A percentile compares a stretch with the other conserved stretches of the same genome.
phyloP scores from a whole-genome alignment of 1,140 invertebrate species.

The Psilanteris sp. region DNA sequence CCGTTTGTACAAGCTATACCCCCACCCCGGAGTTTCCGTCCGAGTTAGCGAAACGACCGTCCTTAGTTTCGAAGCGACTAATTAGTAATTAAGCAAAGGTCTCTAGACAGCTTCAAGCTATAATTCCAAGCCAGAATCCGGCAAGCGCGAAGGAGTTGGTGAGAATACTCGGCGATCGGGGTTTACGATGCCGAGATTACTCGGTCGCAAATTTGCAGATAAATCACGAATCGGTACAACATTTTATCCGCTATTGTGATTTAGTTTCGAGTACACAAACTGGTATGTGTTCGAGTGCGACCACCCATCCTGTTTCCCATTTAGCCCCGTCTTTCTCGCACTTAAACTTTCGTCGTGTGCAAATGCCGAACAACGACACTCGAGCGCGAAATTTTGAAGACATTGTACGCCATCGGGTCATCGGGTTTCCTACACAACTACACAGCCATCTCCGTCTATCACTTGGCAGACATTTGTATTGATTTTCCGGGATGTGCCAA shows the following conservation, averaged over 20 bases:
- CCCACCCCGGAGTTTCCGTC: conserved; percentile 30
- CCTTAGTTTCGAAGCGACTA: conserved; percentile 68
- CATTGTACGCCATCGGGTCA: conserved; percentile 11
- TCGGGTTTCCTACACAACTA: conserved; percentile 7
- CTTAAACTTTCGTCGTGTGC: neutral
- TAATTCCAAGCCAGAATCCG: conserved; percentile 42
- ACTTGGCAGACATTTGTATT: conserved; percentile 5
- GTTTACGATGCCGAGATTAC: conserved; percentile 40
- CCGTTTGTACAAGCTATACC: conserved; percentile 41
- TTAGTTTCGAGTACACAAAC: conserved; percentile 29
- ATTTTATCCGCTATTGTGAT: conserved; percentile 46
- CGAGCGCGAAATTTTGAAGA: conserved; percentile 13
- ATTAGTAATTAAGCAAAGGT: conserved; percentile 68
- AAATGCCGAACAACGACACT: conserved; percentile 13
- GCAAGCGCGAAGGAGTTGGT: conserved; percentile 24
- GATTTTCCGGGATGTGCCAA: conserved; percentile 16
- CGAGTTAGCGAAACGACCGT: conserved; percentile 50
- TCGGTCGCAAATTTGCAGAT: conserved; percentile 40
- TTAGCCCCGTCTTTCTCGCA: neutral
- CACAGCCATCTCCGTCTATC: neutral
- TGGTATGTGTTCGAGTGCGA: conserved; percentile 4
- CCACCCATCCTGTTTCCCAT: no score
- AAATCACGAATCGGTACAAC: conserved; percentile 44
- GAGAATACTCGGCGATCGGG: conserved; percentile 28
- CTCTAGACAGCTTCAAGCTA: conserved; percentile 49